phyloP scores from a whole-genome alignment of 2,113 vertebrate species.

The Microcebus jonahi region DNA sequence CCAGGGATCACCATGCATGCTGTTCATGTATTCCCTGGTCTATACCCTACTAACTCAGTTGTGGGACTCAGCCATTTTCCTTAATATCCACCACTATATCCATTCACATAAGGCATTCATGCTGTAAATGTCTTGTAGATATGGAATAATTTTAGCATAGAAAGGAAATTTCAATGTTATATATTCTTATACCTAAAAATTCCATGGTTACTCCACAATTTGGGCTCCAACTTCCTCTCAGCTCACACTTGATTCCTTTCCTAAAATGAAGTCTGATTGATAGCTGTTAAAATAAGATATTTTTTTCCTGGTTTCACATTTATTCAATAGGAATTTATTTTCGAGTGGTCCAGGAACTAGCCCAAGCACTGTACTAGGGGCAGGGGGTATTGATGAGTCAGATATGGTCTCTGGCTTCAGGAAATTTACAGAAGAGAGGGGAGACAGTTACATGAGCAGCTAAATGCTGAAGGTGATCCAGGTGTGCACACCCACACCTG shows the following conservation, averaged over 20 bases:
- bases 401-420: neutral
- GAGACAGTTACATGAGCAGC: no score
- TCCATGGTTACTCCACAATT: neutral
- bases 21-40: no score
- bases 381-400: neutral
- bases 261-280: neutral
- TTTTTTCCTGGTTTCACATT: neutral
- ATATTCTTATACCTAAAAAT: neutral
- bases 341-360: neutral
- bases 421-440: neutral
- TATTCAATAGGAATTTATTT: neutral
- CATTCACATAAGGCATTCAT: neutral
- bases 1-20: neutral
- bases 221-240: neutral
- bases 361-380: neutral
- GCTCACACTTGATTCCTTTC: neutral
- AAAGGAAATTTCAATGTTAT: neutral
- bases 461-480: neutral
- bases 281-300: neutral
- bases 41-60: neutral
- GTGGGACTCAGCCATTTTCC: neutral
- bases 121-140: neutral
- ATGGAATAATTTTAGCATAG: neutral
- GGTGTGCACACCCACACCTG: accelerated
- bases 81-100: neutral